Percentiles rank a stretch among this genome's conserved stretches.
Evolutionary conservation across 2,797 vertebrate genomes (phyloP).

Genomic region (Lepilemur ruficaudatus): DNA sequence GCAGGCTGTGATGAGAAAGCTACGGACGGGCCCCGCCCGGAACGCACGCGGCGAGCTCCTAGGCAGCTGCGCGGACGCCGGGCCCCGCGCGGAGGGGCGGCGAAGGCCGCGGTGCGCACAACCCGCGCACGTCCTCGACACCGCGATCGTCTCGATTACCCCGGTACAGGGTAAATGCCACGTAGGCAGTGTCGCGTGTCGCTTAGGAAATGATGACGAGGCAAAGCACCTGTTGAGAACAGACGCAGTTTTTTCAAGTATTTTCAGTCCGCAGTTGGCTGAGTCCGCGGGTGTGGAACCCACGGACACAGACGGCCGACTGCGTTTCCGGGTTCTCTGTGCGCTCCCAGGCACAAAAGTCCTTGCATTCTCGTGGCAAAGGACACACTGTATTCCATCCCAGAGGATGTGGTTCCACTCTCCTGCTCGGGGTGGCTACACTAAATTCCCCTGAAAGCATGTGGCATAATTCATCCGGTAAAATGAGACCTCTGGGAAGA

Average conservation of each 20-base stretch:
- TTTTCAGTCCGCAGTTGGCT: not conserved
- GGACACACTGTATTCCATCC: too few relatives aligned
- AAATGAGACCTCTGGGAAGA: not conserved
- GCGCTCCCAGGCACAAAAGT: not conserved
- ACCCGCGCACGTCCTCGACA: too few relatives aligned
- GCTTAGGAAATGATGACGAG: not conserved
- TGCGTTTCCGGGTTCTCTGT: not conserved
- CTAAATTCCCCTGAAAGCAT: too few relatives aligned
- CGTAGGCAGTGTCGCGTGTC: fast-evolving
- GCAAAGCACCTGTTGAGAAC: too few relatives aligned
- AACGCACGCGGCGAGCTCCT: too few relatives aligned
- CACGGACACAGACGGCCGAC: not conserved
- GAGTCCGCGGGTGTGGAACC: not conserved
- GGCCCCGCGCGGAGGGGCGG: too few relatives aligned
- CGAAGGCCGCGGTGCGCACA: too few relatives aligned
- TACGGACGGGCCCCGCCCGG: too few relatives aligned
- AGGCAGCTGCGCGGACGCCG: too few relatives aligned
- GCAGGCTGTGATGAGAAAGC: too few relatives aligned
- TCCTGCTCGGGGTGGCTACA: not conserved
- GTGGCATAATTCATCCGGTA: not conserved
- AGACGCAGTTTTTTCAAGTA: not conserved
- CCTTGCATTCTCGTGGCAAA: not conserved
- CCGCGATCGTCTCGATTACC: not conserved
- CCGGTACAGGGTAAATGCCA: not conserved
- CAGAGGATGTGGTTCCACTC: not conserved